Base-by-base conservation (phyloP, 2,888 invertebrate species). In the Gryllus longicercus region DNA sequence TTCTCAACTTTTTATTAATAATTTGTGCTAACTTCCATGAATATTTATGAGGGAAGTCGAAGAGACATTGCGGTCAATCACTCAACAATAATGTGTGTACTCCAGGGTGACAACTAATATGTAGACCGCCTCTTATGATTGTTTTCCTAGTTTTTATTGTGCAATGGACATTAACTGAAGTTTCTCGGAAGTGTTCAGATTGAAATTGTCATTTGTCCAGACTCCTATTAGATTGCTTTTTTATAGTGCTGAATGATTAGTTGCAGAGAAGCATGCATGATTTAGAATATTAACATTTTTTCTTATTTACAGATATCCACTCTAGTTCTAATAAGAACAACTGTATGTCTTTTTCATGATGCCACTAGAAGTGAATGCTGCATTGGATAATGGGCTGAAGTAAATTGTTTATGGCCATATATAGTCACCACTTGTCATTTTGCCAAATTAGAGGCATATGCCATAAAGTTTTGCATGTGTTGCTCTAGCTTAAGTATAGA, bases 151-250 rank as follows among this genome's bases (percentile, higher is more conserved):
- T 63, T 63, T 63, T 63, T 14, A 18, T 63, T 63, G 14, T 63
- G 63, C n/a, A 63, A 63, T 63, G 63, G 63, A 63, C 38, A 38
- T 38, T 63, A 18, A 63, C 14, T 63, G n/a, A 63, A 63, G 63
- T 63, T 63, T 63, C 63, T 63, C 63, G 63, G 63, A 63, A 63
- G 63, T 63, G 63, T 63, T 63, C 16, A 63, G 63, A 63, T 63
- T 63, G 14, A 63, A 63, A 63, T 63, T 63, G 63, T 63, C 63
- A 63, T 18, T 63, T 63, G 63, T 63, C 63, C 63, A 63, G 63
- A 63, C n/a, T 63, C 63, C 63, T 63, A 63, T 63, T 63, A 63
- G 63, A 63, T 63, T 63, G 63, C 63, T 63, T 63, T 63, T 63
- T 18, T 18, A 63, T 63, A 63, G 63, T 63, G 63, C 63, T 63